Evolutionary conservation across 2,797 vertebrate genomes (phyloP).

Genomic region (Hirundo rustica): DNA sequence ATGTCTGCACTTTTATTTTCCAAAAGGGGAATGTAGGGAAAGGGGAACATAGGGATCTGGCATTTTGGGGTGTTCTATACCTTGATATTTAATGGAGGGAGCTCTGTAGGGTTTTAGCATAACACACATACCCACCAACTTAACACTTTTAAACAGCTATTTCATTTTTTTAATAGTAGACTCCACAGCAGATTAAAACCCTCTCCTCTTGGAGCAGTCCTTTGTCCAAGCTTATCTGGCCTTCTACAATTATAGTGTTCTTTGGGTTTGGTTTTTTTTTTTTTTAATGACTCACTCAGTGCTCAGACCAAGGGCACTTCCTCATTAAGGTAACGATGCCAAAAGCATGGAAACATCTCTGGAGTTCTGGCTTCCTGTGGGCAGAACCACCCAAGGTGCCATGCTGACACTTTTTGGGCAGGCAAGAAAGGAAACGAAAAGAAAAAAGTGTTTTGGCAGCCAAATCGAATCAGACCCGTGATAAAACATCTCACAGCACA

Average conservation of each 20-base stretch:
- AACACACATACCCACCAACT: slow-evolving; percentile 57
- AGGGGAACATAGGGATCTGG: slow-evolving; percentile 63
- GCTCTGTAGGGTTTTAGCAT: slow-evolving; percentile 72
- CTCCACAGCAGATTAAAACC: slow-evolving; percentile 43
- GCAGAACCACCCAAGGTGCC: neutral
- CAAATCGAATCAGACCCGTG: slow-evolving; percentile 37
- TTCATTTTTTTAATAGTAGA: slow-evolving; percentile 56
- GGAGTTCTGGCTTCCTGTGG: slow-evolving; percentile 41
- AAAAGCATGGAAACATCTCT: slow-evolving; percentile 37
- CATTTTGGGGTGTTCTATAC: slow-evolving; percentile 54
- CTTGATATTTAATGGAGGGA: slow-evolving; percentile 69
- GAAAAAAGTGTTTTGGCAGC: slow-evolving; percentile 46
- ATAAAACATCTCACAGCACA: neutral
- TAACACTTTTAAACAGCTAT: slow-evolving; percentile 72
- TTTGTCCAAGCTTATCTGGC: slow-evolving; percentile 58
- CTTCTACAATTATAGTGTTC: neutral
- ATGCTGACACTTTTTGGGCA: slow-evolving; percentile 48
- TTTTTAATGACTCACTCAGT: slow-evolving; percentile 65
- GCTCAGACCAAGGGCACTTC: slow-evolving; percentile 71
- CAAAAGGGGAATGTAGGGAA: slow-evolving; percentile 60
- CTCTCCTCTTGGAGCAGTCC: slow-evolving; percentile 41
- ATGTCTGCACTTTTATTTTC: slow-evolving; percentile 72
- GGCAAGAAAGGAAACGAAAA: neutral
- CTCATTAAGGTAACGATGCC: slow-evolving; percentile 52
- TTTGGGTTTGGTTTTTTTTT: neutral